Evolutionary conservation across 2,888 invertebrate genomes (phyloP), one percentile per base, ranked within the genome.

Genomic region (Miltochrista miniata): DNA sequence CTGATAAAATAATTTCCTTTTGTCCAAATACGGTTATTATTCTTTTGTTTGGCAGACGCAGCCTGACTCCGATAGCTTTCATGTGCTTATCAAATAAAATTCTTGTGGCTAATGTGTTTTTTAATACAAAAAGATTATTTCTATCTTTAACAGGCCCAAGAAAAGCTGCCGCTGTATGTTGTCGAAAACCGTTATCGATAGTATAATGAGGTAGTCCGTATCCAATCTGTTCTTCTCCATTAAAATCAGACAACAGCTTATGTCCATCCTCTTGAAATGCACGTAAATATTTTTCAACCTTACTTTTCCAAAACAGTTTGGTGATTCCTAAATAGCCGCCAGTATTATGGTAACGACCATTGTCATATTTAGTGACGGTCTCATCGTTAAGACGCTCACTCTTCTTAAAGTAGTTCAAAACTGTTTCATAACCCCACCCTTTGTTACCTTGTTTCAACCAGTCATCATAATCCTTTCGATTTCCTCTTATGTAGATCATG

Each of bases 401-500:
- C 60, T 82, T 85, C 39, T 73, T 76, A 47, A 81, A 85, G 60
- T 85, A 85, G 7, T 69, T 37, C 1, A 61, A 59, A 7, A 78
- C 75, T 2, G 64, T 72, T 3, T 75, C 58, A 76, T 74, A 84
- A 39, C 76, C 70, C 85, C 85, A 85, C 0, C 78, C 80, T 0
- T 83, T 67, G 72, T 95, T 94, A 0, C 95, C 96, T 49, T 92
- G 70, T 33, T 86, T 70, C 5, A 81, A 64, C 58, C 95, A 83
- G 48, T 92, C 85, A 0, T 92, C 73, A 69, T 93, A 96, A 70
- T 96, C 95, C 7, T 74, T 78, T 36, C 91, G 89, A 70, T 94
- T 94, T 0, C 95, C 96, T 61, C 93, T 85, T 0, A 94, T 81
- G 65, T 95, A 94, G 7, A 93, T 72, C 94, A 95, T 94, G 42